Evolutionary conservation across 2,113 vertebrate genomes (phyloP), one percentile per base, ranked within the genome.

Genomic region (Hystrix cristata): DNA sequence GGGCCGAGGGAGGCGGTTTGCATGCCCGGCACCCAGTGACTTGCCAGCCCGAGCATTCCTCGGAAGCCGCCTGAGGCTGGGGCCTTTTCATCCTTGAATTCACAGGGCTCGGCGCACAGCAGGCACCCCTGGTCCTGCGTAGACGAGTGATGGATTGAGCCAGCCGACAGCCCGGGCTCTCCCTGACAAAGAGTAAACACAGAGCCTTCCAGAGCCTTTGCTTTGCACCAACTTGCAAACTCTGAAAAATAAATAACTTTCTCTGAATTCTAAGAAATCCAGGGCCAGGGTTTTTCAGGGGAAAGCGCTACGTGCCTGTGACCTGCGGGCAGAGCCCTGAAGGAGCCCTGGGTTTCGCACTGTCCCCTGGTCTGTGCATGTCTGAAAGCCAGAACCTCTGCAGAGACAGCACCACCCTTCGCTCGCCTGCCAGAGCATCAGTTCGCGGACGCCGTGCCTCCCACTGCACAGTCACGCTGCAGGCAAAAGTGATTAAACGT

Each of bases 391-490:
- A 16, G 0, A 10, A 10, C 15, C 15, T 80, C 85, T 14, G 0
- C 11, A 3, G 59, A 53, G 86, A 74, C 69, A 55, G 83, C 3
- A 4, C 15, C 7, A 0, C 11, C 87, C 48, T 34, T 48, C 78
- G 78, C 27, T 67, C 1, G 21, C 38, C 91, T 9, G 7, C 46
- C 78, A 1, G 18, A 3, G 91, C 12, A 0, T 9, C 51, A 0
- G 4, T 53, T 38, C 1, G 0, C 0, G 67, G 34, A 9, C 7
- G 12, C 16, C 0, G 2, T 31, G 27, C 25, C 0, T 12, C 27
- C 34, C 55, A 11, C 12, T 5, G 29, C 18, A 8, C 0, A 0
- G 27, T 46, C 55, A 4, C 18, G 65, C 69, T 88, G 60, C 71
- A 51, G 31, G 59, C 3, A 4, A 11, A 55, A 1, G 1, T 43